These are phyloP conservation scores for Poecile montanus DNA, from an alignment of 2,797 vertebrate genomes.

Conservation along the genomic window DNA sequence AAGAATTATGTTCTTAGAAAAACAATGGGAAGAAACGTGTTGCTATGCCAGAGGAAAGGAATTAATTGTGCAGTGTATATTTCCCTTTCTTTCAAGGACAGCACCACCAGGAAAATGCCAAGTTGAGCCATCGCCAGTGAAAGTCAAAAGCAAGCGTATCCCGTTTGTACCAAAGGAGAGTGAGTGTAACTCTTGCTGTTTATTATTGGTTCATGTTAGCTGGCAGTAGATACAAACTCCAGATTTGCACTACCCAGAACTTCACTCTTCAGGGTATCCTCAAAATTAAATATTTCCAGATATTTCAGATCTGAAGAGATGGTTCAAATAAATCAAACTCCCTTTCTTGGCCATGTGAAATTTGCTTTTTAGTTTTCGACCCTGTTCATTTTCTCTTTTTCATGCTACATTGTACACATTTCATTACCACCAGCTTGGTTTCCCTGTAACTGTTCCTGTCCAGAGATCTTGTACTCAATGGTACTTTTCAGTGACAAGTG, in stretches of 20 bases:
- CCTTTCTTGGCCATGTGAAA: not conserved
- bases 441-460: not conserved
- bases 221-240: not conserved
- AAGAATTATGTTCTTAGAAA: not conserved
- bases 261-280: not conserved
- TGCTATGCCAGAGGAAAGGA: not conserved
- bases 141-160: conserved; percentile 84
- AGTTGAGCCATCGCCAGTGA: conserved; percentile 83
- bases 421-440: not conserved
- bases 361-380: not conserved
- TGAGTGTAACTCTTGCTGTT: conserved; percentile 75
- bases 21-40: not conserved
- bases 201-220: not conserved
- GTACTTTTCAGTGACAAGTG: not conserved
- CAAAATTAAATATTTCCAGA: conserved; percentile 4
- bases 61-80: not conserved
- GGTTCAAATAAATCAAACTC: not conserved
- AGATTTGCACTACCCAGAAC: not conserved
- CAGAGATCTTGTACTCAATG: not conserved
- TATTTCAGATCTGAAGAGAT: not conserved
- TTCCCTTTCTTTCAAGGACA: conserved; percentile 79
- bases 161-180: conserved; percentile 89
- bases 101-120: conserved; percentile 89
- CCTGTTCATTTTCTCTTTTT: not conserved
- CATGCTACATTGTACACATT: not conserved